Evolutionary conservation across 2,797 vertebrate species (phyloP), one percentile per base, ranked within the genome.

Genomic region (Myoxocephalus aenaeus): DNA sequence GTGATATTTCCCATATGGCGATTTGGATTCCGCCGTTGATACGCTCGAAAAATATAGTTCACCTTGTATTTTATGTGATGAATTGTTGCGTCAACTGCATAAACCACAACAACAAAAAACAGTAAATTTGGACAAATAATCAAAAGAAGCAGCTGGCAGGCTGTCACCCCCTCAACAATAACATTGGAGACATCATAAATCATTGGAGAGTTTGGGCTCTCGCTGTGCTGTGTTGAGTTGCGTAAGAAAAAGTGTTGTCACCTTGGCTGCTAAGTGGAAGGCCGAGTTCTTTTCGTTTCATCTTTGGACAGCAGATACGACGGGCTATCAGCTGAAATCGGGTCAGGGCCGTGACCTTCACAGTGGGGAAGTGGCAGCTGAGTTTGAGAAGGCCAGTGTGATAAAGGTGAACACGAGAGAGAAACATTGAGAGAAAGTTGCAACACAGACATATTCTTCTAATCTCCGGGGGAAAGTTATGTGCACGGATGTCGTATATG

Each of bases 311-410:
- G 5, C 11, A 79, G 77, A 87, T 82, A 77, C 1, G 38, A 54
- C 29, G 74, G 13, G 77, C 63, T 82, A 83, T 86, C 83, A 32
- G 73, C 81, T 50, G 82, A 8, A 11, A 58, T n/a, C 2, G 5
- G 82, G 75, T 90, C 84, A 79, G 56, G 72, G 83, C 87, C 38
- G 1, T 6, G 81, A 74, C 88, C 90, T 73, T 84, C 63, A 75
- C 83, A 27, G 66, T 20, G 11, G 64, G 77, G 44, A 62, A 69
- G 61, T 13, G 12, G 46, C 34, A 7, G 70, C 32, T 59, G 67
- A 61, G 61, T 70, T 77, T 59, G 65, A 75, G 63, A 65, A 82
- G 85, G 75, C 27, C 79, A 67, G 22, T 18, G 63, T 58, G 68
- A 72, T 71, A 77, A 86, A 86, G 65, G 44, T 62, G 32, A 86